Percentiles rank a stretch among this genome's conserved stretches.
Evolutionary conservation across 1,140 invertebrate genomes (phyloP).

Genomic region (Druon quercuslanigerum): DNA sequence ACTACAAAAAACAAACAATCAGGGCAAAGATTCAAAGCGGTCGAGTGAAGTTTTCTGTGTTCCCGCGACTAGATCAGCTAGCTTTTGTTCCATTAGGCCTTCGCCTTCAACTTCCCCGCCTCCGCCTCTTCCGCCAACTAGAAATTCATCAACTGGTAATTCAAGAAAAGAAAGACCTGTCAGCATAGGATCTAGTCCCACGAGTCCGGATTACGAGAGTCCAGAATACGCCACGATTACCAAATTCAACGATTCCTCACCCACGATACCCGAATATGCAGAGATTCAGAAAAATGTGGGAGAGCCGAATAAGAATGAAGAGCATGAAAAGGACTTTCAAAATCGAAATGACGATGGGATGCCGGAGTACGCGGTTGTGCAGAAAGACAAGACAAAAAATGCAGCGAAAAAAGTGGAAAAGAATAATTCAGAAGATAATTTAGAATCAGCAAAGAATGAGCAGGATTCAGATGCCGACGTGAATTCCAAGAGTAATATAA

Average conservation of each 20-base stretch:
- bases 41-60: slow-evolving; percentile 37
- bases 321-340: neutral
- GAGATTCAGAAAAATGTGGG: slow-evolving; percentile 65
- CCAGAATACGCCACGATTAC: slow-evolving; percentile 70
- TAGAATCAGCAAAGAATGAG: slow-evolving; percentile 32
- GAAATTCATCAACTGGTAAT: slow-evolving; percentile 62
- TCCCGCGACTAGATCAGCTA: slow-evolving; percentile 66
- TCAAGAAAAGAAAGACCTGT: slow-evolving; percentile 61
- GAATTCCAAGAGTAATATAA: slow-evolving; percentile 40
- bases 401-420: slow-evolving; percentile 47
- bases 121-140: slow-evolving; percentile 64
- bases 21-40: slow-evolving; percentile 51
- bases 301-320: slow-evolving; percentile 41
- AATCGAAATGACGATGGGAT: slow-evolving; percentile 42
- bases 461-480: slow-evolving; percentile 30
- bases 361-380: slow-evolving; percentile 71
- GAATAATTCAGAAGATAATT: slow-evolving; percentile 39
- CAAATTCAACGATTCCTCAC: slow-evolving; percentile 65
- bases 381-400: slow-evolving; percentile 60
- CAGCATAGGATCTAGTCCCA: slow-evolving; percentile 60
- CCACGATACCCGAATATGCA: slow-evolving; percentile 67
- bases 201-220: slow-evolving; percentile 57
- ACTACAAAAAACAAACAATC: slow-evolving; percentile 42
- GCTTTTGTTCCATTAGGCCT: slow-evolving; percentile 65
- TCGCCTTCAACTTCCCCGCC: slow-evolving; percentile 56